Conservation (phyloP, 2,888 invertebrate species). For the Apotomis betuletana region DNA sequence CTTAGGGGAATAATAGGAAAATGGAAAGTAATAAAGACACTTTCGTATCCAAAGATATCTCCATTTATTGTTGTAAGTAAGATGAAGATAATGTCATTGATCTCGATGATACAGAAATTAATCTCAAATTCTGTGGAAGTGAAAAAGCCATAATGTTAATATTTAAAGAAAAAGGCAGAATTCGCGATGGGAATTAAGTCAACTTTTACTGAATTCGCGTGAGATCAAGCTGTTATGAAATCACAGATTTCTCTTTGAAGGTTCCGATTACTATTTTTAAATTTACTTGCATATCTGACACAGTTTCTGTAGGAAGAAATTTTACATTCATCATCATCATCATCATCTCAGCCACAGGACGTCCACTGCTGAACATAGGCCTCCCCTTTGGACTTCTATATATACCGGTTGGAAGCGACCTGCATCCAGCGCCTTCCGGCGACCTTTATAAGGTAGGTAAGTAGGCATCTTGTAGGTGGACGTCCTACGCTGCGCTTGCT, state of each 20-base stretch:
- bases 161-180: not conserved
- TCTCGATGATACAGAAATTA: constrained; percentile 21
- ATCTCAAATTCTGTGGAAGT: constrained; percentile 16
- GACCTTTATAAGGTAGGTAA: no score
- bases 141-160: constrained; percentile 1
- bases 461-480: no score
- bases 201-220: not conserved
- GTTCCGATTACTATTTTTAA: not conserved
- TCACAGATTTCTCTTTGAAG: not conserved
- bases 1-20: constrained; percentile 38
- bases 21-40: constrained; percentile 36
- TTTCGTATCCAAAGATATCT: constrained; percentile 30
- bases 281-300: no score
- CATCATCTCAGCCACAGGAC: no score
- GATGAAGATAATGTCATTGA: constrained; percentile 33
- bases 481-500: no score
- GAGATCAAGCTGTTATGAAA: not conserved
- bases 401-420: no score
- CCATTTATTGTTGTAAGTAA: constrained; percentile 20
- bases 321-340: no score
- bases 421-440: no score
- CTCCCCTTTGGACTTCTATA: no score
- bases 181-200: not conserved
- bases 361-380: no score
- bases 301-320: no score